Percentiles rank a stretch among this genome's conserved stretches.
Evolutionary conservation across 2,888 invertebrate genomes (phyloP).

Genomic region (Synergus japonicus): DNA sequence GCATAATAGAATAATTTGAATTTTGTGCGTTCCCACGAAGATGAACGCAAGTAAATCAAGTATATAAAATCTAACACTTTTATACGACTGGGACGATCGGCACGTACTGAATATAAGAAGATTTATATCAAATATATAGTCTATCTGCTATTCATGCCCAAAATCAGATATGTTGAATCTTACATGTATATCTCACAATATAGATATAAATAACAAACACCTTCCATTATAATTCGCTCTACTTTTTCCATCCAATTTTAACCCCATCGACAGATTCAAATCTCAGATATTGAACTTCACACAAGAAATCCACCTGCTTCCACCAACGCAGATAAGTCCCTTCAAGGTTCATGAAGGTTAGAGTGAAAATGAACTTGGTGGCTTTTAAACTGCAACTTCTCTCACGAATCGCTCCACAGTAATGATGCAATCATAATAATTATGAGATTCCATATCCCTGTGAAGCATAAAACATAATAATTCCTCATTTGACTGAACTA

Average conservation of each 20-base stretch:
- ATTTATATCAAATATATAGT: too few species aligned
- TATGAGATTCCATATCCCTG: conserved; percentile 14
- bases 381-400: not conserved
- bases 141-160: too few species aligned
- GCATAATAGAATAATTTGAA: conserved; percentile 22
- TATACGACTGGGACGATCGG: not conserved
- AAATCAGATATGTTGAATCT: not conserved
- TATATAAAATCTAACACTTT: not conserved
- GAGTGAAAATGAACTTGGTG: not conserved
- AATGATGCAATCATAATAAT: conserved; percentile 60
- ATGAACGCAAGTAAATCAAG: conserved; percentile 6
- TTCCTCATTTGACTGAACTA: not conserved
- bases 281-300: not conserved
- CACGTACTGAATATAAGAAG: too few species aligned
- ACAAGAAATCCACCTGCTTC: not conserved
- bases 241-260: not conserved
- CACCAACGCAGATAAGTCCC: not conserved
- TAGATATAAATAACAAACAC: not conserved
- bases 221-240: not conserved
- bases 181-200: not conserved
- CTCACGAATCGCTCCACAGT: conserved; percentile 54
- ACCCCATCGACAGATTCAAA: not conserved
- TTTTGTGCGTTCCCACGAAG: conserved; percentile 22
- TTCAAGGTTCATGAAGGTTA: not conserved
- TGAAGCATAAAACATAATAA: not conserved